Conservation (phyloP, 2,797 vertebrate genomes). For the Schizothorax lantsangensis region DNA sequence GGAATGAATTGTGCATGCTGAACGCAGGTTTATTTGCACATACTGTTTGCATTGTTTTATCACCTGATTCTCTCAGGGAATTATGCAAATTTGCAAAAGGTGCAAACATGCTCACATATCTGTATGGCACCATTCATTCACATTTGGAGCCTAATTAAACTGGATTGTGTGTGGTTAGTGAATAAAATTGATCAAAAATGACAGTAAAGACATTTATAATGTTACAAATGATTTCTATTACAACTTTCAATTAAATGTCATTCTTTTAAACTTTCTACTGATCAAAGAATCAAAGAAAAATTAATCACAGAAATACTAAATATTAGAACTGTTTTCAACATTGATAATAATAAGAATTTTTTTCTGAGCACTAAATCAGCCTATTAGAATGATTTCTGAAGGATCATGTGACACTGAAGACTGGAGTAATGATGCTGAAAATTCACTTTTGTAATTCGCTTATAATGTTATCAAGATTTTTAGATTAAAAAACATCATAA, state of each 20-base stretch:
- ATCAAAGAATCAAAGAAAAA: neutral
- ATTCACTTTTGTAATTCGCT: neutral
- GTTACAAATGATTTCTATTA: neutral
- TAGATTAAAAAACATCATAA: too few relatives aligned
- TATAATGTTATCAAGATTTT: too few relatives aligned
- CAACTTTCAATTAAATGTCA: neutral
- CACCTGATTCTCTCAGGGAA: slow-evolving; percentile 5
- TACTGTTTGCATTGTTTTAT: neutral
- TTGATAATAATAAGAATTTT: too few relatives aligned
- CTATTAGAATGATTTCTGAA: neutral
- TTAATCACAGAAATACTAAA: neutral
- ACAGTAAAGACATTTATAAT: neutral
- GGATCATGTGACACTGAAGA: neutral
- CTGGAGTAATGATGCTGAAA: neutral
- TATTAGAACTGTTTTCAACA: neutral
- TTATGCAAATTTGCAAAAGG: neutral
- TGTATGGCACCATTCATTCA: neutral
- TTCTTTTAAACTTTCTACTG: neutral
- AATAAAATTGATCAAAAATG: neutral
- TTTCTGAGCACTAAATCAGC: neutral
- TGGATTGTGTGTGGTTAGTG: neutral
- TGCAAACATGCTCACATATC: neutral
- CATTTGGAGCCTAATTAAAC: neutral
- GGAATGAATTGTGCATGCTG: neutral
- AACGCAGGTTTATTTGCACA: neutral